Evolutionary conservation across 2,113 vertebrate species (phyloP).

Genomic region (Microtus ochrogaster): DNA sequence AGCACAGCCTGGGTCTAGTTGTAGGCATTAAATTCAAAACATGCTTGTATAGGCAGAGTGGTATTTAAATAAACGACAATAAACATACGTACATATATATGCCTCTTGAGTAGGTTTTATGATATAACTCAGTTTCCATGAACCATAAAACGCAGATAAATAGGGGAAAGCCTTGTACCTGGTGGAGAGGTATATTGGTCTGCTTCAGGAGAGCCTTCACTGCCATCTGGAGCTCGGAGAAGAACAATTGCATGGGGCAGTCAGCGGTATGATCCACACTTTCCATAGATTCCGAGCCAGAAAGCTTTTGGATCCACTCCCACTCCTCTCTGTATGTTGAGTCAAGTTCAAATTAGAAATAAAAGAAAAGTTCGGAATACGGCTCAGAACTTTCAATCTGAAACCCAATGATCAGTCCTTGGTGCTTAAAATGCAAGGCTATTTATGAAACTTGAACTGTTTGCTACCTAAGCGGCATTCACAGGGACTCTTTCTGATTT

Average conservation of each 20-base stretch:
- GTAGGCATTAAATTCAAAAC: slow-evolving; percentile 17
- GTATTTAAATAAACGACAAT: slow-evolving; percentile 32
- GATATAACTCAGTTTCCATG: slow-evolving; percentile 55
- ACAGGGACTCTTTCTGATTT: slow-evolving; percentile 23
- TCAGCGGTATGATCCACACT: slow-evolving; percentile 89
- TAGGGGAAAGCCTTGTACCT: slow-evolving; percentile 88
- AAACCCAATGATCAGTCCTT: slow-evolving; percentile 48
- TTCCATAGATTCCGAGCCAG: slow-evolving; percentile 90
- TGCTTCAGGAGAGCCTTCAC: slow-evolving; percentile 94
- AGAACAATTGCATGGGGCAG: slow-evolving; percentile 92
- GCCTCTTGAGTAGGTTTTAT: slow-evolving; percentile 46
- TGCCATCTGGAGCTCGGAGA: slow-evolving; percentile 95
- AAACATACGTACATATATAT: neutral
- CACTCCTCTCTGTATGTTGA: slow-evolving; percentile 95
- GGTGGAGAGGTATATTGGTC: slow-evolving; percentile 95
- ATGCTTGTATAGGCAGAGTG: neutral
- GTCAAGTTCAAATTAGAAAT: slow-evolving; percentile 91
- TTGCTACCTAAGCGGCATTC: slow-evolving; percentile 58
- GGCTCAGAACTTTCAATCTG: slow-evolving; percentile 83
- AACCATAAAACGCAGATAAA: slow-evolving; percentile 77
- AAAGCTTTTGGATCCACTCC: slow-evolving; percentile 96
- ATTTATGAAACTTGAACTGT: slow-evolving; percentile 48
- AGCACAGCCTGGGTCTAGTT: neutral
- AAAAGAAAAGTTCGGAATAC: slow-evolving; percentile 87
- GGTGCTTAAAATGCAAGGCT: slow-evolving; percentile 37